Base-by-base conservation (phyloP, 2,888 invertebrate genomes). In the Monochamus alternatus region DNA sequence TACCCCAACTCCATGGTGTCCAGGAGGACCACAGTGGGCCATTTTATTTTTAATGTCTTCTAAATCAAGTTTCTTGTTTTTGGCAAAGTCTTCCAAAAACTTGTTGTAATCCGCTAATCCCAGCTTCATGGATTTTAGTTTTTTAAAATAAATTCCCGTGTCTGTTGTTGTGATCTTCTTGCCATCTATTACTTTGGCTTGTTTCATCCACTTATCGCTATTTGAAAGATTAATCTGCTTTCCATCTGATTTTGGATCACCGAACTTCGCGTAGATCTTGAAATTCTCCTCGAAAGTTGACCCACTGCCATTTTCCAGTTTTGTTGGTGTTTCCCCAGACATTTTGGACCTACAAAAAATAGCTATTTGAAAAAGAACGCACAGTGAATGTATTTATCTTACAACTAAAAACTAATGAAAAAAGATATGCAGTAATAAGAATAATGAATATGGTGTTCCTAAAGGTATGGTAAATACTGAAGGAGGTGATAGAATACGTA, bases 201-300 rank as follows among this genome's bases (percentile, higher is more conserved):
- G 97, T 85, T 97, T 97, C 96, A 97, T 96, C 97, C 97, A 97
- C 89, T 97, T 97, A 89, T 97, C 97, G 86, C 96, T 96, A 88
- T 97, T 97, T 8, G 96, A 96, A 9, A 97, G 91, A 0, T 96
- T 96, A 79, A 97, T 95, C 71, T 92, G 91, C 88, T 95, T 96
- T 0, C 97, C 97, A 86, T 96, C 96, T 51, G 96, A 96, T 87
- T 96, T 96, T 5, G 92, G 92, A 87, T 97, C 97, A 0, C 97
- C 97, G 87, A 97, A 97, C 89, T 96, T 96, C 2, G 95, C 94
- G 87, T 97, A 97, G 0, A 94, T 92, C 87, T 94, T 95, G 88
- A 97, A 97, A 73, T 92, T 92, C 74, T 94, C 94, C 89, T 93
- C 91, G 74, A 94, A 92, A 59, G 89, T 80, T 52, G 81, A 81